These are phyloP conservation scores for Archips crataeganus DNA, from an alignment of 2,888 invertebrate genomes.

Conservation along the genomic window DNA sequence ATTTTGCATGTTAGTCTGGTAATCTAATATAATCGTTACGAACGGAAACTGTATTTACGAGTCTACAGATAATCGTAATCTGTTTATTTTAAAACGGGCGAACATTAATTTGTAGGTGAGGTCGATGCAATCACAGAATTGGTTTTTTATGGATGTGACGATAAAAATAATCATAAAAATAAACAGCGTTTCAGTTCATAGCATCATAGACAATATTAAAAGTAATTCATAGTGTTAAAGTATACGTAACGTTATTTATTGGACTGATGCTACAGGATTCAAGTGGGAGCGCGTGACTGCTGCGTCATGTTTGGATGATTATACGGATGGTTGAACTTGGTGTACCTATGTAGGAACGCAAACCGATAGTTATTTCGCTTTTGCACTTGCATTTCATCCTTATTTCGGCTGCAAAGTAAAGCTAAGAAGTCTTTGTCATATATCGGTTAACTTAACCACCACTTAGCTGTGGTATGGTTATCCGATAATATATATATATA, in stretches of 20 bases:
- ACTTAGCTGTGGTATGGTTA: too few species aligned
- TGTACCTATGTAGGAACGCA: not conserved
- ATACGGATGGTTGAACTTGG: not conserved
- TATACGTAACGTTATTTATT: constrained; percentile 4
- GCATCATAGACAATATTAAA: not conserved
- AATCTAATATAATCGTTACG: constrained; percentile 17
- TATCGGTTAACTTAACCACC: not conserved
- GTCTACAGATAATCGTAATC: constrained; percentile 5
- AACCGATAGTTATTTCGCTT: not conserved
- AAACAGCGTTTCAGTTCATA: not conserved
- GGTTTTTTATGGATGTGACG: not conserved
- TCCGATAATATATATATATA: too few species aligned
- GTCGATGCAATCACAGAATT: not conserved
- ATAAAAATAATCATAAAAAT: not conserved
- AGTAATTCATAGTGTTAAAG: not conserved
- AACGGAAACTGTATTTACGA: constrained; percentile 24
- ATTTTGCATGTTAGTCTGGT: not conserved
- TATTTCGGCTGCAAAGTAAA: not conserved
- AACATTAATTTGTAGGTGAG: constrained; percentile 11
- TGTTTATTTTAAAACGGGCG: constrained; percentile 7
- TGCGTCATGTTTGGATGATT: constrained; percentile 30
- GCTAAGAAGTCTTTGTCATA: not conserved
- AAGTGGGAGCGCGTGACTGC: constrained; percentile 26
- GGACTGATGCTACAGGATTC: constrained; percentile 1
- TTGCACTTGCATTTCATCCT: not conserved